Base-by-base conservation (phyloP, 2,797 vertebrate genomes). In the Sebastolobus altivelis region DNA sequence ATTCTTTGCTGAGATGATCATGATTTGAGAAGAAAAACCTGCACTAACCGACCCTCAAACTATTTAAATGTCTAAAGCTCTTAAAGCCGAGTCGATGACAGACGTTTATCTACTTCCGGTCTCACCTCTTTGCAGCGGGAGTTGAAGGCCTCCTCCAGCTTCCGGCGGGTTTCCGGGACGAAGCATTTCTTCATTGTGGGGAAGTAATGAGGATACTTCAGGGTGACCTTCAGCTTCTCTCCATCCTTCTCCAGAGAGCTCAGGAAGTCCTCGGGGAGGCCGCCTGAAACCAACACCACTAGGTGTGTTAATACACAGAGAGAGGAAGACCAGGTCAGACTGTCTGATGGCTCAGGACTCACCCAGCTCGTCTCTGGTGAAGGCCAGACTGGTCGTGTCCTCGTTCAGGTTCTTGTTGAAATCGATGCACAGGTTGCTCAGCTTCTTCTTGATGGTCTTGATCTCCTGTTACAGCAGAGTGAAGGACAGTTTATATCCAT, bases 381-480 rank as follows among this genome's bases (percentile, higher is more conserved):
- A 98, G 13, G 92, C 90, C 89, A 99, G 88, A 81, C 93, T 96
- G 68, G 98, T 99, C 0, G 97, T 97, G 88, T 99, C 98, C 68
- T 99, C 98, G 0, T 99, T 99, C 88, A 99, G 93, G 93, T 99
- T 97, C 93, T 98, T 99, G 95, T 97, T 98, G 95, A 99, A 99
- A 86, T 99, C 98, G 11, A 99, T 99, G 94, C 96, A 97, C 25
- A 99, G 93, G 22, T 96, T 94, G 2, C 98, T 99, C 84, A 99
- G 94, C 82, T 96, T 96, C 87, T 99, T 99, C 96, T 99, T 98
- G 87, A 99, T 99, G 37, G 38, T 93, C 93, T 97, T 99, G 87
- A 99, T 97, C 95, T 98, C 97, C 98, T 99, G 88, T 65, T 54
- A 63, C 4, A 67, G 59, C 11, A 81, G 8, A 71, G 60, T 27